Conservation (phyloP, 2,113 vertebrate species). For the Psilopogon haemacephalus region DNA sequence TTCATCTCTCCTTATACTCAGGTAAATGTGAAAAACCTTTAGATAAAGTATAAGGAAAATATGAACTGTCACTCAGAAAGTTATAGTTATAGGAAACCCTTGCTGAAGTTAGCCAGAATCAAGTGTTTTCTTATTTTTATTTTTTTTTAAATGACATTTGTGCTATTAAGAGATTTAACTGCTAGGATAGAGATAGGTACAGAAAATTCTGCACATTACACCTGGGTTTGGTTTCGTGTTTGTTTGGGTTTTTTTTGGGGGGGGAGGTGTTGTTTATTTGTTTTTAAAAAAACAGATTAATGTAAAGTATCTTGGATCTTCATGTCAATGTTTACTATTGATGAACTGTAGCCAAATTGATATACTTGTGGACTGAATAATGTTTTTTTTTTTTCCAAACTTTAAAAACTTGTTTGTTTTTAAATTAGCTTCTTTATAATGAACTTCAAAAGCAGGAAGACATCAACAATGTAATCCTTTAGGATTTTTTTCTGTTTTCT, state of each 20-base stretch:
- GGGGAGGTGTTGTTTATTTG: too few relatives aligned
- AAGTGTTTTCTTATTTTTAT: background rate
- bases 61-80: background rate
- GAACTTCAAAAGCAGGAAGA: background rate
- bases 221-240: background rate
- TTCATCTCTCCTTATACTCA: conserved; percentile 96
- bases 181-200: background rate
- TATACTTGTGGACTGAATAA: background rate
- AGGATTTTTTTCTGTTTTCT: background rate
- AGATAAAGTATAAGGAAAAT: background rate
- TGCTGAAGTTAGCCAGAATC: background rate
- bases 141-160: background rate
- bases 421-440: background rate
- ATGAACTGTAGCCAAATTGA: background rate
- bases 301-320: background rate
- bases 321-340: background rate
- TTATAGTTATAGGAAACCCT: background rate
- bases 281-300: background rate
- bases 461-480: background rate
- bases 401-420: background rate
- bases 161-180: background rate
- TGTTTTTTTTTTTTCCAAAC: background rate
- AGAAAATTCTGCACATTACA: background rate
- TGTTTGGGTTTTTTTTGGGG: too few relatives aligned
- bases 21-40: conserved; percentile 69